Percentiles rank a stretch among this genome's conserved stretches.
Conservation (phyloP, 2,797 vertebrate species). For the Pseudochaenichthys georgianus region DNA sequence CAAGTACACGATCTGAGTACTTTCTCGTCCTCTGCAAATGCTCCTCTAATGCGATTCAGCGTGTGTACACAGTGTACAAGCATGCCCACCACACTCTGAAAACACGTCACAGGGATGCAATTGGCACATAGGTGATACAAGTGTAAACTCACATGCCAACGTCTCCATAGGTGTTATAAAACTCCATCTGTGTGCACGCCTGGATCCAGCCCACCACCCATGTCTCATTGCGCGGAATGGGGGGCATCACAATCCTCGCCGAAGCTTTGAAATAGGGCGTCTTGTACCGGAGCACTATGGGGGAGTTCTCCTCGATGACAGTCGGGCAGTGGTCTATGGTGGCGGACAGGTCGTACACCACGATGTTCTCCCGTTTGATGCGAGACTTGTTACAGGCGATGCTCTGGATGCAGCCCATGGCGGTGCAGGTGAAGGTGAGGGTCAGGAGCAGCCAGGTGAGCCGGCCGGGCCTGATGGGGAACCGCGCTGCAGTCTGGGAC, state of each 20-base stretch:
- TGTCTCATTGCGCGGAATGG: constrained; percentile 93
- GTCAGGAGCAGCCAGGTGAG: constrained; percentile 72
- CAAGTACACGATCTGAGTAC: too few species aligned
- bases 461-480: constrained; percentile 56
- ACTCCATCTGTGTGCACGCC: constrained; percentile 99
- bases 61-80: not conserved
- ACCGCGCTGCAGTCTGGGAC: constrained; percentile 62
- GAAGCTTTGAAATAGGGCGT: constrained; percentile 98
- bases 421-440: constrained; percentile 66
- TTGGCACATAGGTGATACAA: constrained; percentile 42
- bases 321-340: constrained; percentile 96
- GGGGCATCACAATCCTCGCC: constrained; percentile 94
- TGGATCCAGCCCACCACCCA: constrained; percentile 99
- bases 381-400: constrained; percentile 97
- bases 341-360: constrained; percentile 95
- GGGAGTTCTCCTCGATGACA: constrained; percentile 96
- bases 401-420: constrained; percentile 98
- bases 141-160: constrained; percentile 91
- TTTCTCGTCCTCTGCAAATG: too few species aligned
- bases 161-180: constrained; percentile 98
- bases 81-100: constrained; percentile 3
- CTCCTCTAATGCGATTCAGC: constrained; percentile 13
- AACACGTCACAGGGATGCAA: constrained; percentile 4
- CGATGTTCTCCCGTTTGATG: constrained; percentile 95
- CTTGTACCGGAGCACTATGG: constrained; percentile 97